phyloP scores from a whole-genome alignment of 2,888 invertebrate genomes.

The Cataglyphis rosenhaueri region DNA sequence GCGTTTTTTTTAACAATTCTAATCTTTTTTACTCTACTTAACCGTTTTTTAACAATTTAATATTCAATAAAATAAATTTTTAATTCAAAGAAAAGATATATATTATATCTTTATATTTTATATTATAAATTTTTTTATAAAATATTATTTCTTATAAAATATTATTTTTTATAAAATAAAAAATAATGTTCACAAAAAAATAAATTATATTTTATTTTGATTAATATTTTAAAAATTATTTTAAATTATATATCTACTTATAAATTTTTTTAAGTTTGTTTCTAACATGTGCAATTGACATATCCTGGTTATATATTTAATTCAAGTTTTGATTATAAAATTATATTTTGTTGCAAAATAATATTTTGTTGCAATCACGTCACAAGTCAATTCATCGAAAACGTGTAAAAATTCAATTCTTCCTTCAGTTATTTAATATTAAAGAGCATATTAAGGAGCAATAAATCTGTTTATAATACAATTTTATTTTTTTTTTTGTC shows the following conservation, averaged over 20 bases:
- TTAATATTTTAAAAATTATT: neutral
- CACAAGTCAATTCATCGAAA: neutral
- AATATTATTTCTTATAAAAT: neutral
- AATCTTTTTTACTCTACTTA: neutral
- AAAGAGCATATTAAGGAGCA: neutral
- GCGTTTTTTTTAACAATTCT: neutral
- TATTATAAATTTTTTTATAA: neutral
- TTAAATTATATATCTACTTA: neutral
- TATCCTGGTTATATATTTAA: neutral
- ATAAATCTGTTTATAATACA: no score
- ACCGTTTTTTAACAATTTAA: neutral
- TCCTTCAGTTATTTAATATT: neutral
- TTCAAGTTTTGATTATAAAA: neutral
- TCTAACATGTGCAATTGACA: neutral
- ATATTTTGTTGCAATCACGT: neutral
- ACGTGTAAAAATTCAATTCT: neutral
- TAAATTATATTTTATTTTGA: neutral
- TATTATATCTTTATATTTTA: neutral
- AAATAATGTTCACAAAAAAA: neutral
- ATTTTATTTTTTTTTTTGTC: neutral
- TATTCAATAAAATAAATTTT: neutral
- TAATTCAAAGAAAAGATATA: neutral
- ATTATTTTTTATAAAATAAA: neutral
- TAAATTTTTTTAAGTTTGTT: neutral
- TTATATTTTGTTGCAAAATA: neutral